Percentiles rank a stretch among this genome's conserved stretches.
Conservation (phyloP, 2,888 invertebrate species). For the Ornithoptera alexandrae region DNA sequence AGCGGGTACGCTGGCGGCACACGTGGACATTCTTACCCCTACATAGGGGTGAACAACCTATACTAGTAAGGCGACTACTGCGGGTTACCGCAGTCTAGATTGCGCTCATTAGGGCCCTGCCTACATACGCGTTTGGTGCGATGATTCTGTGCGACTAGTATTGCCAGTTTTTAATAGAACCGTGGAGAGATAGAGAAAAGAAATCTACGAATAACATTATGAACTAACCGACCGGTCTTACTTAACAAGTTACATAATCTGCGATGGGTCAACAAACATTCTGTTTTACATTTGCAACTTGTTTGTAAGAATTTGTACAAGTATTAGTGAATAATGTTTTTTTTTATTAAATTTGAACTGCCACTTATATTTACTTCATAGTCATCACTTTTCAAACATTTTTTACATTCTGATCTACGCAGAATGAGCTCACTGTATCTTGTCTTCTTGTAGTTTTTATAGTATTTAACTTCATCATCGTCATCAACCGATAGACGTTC, state of each 20-base stretch:
- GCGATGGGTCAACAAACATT: slow-evolving; percentile 17
- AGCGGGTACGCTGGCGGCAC: slow-evolving; percentile 37
- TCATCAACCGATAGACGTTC: no score
- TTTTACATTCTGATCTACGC: no score
- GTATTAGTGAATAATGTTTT: no score
- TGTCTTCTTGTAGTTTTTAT: no score
- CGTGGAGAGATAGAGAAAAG: slow-evolving; percentile 13
- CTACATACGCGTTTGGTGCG: slow-evolving; percentile 28
- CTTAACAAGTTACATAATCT: slow-evolving; percentile 26
- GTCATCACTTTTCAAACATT: no score
- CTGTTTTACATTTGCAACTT: neutral
- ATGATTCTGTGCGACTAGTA: slow-evolving; percentile 26
- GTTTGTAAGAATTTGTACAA: no score
- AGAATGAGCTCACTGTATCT: no score
- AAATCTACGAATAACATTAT: slow-evolving; percentile 28
- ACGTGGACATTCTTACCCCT: slow-evolving; percentile 40
- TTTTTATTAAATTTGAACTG: neutral
- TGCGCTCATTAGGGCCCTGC: slow-evolving; percentile 25
- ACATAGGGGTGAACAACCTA: slow-evolving; percentile 61
- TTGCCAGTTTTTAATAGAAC: slow-evolving; percentile 26
- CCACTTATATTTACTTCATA: no score
- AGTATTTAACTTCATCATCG: no score
- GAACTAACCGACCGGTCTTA: slow-evolving; percentile 26
- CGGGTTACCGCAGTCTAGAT: slow-evolving; percentile 31
- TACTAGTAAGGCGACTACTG: slow-evolving; percentile 21